These are phyloP conservation scores for Nasalis larvatus DNA, from an alignment of 2,113 vertebrate genomes.

Conservation along the genomic window DNA sequence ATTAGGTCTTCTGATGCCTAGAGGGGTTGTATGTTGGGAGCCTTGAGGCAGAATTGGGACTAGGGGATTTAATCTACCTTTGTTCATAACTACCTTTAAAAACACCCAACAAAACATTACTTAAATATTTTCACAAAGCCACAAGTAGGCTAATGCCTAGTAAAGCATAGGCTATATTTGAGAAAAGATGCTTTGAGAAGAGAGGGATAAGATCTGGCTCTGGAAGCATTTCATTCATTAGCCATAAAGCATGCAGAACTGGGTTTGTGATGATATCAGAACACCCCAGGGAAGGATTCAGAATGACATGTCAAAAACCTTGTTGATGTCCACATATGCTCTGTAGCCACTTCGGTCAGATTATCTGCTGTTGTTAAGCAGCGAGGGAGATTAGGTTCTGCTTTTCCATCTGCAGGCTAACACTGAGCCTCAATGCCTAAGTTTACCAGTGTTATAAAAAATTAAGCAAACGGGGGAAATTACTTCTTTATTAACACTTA, in stretches of 20 bases:
- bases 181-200: constrained; percentile 44
- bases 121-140: constrained; percentile 38
- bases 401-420: neutral
- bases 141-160: neutral
- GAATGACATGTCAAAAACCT: neutral
- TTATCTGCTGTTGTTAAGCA: neutral
- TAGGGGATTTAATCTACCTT: neutral
- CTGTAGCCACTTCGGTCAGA: neutral
- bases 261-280: neutral
- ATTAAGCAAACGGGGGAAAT: neutral
- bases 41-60: neutral
- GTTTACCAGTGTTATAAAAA: neutral
- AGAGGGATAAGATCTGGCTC: neutral
- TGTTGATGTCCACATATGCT: neutral
- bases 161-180: neutral
- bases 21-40: neutral
- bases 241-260: neutral
- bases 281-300: neutral
- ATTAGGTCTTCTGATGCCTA: neutral
- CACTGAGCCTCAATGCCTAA: neutral
- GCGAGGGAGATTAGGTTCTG: neutral
- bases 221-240: constrained; percentile 39
- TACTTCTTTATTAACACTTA: neutral
- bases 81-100: constrained; percentile 15
- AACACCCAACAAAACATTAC: neutral